Evolutionary conservation across 2,888 invertebrate genomes (phyloP), one percentile per base, ranked within the genome.

Genomic region (Ypsolopha sequella): DNA sequence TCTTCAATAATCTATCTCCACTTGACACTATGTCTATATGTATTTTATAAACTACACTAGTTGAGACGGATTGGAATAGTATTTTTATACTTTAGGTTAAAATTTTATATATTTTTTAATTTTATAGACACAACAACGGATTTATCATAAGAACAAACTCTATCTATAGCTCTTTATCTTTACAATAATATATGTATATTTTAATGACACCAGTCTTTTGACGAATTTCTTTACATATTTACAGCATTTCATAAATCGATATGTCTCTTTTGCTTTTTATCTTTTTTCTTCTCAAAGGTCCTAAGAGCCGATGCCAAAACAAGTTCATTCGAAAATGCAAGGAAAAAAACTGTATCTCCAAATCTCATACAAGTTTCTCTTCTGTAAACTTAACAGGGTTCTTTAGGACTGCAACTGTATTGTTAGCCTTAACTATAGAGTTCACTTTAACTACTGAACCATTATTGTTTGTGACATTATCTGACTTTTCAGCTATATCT

Each of bases 281-380:
- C 35, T 13, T 11, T 43, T 36, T 72, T 59, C 62, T 62, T 61
- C 59, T 60, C 49, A 58, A 58, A 55, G 63, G 64, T 61, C 62
- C 64, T 44, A 54, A 53, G 50, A 62, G 59, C 53, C 60, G 61
- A 57, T 67, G 65, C 69, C 70, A 70, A 54, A 70, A 59, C 58
- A 70, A 68, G 60, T 62, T 62, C 48, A 73, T 60, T 54, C 66
- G 62, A 61, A 73, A 74, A 57, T 73, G 70, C 53, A 73, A 55
- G 13, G 68, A 70, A 64, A 66, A 73, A 63, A 75, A 70, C 47
- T 60, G 62, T 58, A 54, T 63, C 69, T 71, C 71, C 69, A 68
- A 76, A 63, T 68, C 71, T 85, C 79, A 86, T 78, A 86, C 85
- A 61, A 86, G 80, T 53, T 86, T 86, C 59, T 86, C 86, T 68